Base-by-base conservation (phyloP, 2,113 vertebrate species). In the Sturnus vulgaris region DNA sequence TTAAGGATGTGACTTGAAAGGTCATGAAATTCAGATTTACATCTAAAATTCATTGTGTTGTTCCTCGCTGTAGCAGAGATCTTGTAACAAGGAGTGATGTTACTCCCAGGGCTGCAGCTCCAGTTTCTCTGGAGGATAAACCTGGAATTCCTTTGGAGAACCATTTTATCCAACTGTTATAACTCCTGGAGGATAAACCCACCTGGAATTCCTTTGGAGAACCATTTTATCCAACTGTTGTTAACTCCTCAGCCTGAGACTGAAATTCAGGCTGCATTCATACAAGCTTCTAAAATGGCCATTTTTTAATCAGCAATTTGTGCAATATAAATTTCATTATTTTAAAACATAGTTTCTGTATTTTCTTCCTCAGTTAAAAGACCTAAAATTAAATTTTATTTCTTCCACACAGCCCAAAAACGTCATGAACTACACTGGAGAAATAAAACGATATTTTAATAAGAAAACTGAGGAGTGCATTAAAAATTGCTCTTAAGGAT, bases 1-100 rank as follows among this genome's bases (percentile, higher is more conserved):
- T 90, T 95, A 63, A 82, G 85, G 59, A 94, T 93, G 15, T 69
- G 79, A 92, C 85, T 95, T 91, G 85, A 93, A 94, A 90, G 82
- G 50, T 88, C 64, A 79, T 55, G 53, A 94, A 66, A 94, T 92
- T 91, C 83, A 97, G 93, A 86, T 95, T 95, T 95, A 7, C 64
- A 79, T 89, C 90, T 82, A 90, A 95, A 97, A 95, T 95, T 95
- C 87, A 75, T 94, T 0, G 0, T 47, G 37, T 46, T 82, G 50
- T 28, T 96, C 66, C 71, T 92, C 33, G 0, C 50, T 49, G 66
- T 21, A 72, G 71, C 73, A 33, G 65, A 37, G 84, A 27, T 57
- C 27, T 30, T 66, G 75, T 86, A 93, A 59, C 49, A 15, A 35
- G 81, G 73, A 57, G 59, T 16, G 91, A 82, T 91, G 73, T 75